These are phyloP conservation scores for Calidris pugnax DNA, from an alignment of 2,113 vertebrate species.

Conservation along the genomic window DNA sequence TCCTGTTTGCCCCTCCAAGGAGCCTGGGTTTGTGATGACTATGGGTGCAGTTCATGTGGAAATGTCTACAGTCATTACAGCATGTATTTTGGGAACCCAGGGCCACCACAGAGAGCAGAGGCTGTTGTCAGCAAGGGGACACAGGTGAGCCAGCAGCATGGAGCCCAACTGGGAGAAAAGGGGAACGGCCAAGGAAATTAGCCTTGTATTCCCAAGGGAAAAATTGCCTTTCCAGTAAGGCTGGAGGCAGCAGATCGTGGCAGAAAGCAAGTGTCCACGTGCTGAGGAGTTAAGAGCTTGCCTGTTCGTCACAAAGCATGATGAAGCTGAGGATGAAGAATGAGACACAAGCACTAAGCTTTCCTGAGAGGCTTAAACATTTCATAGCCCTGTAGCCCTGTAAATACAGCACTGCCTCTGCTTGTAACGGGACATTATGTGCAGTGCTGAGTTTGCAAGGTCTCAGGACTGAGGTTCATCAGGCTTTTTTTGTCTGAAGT, in stretches of 20 bases:
- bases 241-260: background rate
- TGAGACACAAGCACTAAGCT: background rate
- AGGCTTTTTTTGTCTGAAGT: background rate
- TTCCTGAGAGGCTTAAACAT: background rate
- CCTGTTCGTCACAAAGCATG: background rate
- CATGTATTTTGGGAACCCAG: background rate
- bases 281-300: background rate
- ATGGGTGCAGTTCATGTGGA: background rate
- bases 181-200: background rate
- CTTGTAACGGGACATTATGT: rapidly evolving
- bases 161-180: background rate
- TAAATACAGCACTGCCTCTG: background rate
- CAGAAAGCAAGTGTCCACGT: rapidly evolving
- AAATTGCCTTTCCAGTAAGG: background rate
- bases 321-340: background rate
- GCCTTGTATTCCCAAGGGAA: too few species aligned
- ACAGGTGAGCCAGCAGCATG: background rate
- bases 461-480: background rate
- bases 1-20: background rate
- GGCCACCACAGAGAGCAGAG: background rate
- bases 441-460: background rate
- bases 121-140: background rate
- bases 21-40: background rate
- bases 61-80: background rate
- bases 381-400: background rate